phyloP scores from a whole-genome alignment of 2,113 vertebrate species.

The Puntigrus tetrazona region DNA sequence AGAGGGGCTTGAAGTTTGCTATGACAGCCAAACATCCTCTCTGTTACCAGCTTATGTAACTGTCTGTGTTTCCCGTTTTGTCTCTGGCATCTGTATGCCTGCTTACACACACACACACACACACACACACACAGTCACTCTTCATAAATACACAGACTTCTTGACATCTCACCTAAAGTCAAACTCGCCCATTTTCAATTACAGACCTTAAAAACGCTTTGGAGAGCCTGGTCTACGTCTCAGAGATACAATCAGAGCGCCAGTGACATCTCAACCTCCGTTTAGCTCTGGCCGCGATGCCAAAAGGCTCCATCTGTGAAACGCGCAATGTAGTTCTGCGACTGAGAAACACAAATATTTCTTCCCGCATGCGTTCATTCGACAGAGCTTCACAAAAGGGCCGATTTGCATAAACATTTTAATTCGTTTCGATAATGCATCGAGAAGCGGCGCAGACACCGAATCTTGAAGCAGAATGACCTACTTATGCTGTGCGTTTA shows the following conservation, averaged over 20 bases:
- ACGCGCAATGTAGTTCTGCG: background rate
- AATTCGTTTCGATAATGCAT: background rate
- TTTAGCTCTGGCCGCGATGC: background rate
- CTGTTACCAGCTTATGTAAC: conserved; percentile 68
- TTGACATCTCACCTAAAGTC: background rate
- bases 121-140: background rate
- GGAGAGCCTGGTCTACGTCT: background rate
- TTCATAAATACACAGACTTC: background rate
- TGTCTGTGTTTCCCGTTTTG: conserved; percentile 62
- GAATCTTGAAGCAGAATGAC: background rate
- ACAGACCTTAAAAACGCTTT: background rate
- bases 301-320: background rate
- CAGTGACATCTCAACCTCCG: background rate
- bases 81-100: conserved; percentile 27
- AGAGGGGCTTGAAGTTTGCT: conserved; percentile 58
- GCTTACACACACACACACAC: background rate
- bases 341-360: conserved; percentile 8
- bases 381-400: background rate
- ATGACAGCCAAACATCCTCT: conserved; percentile 62
- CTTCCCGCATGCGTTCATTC: no score
- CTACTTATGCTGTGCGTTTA: background rate
- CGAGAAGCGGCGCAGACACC: background rate
- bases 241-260: background rate
- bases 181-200: background rate
- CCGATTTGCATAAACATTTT: background rate